These are phyloP conservation scores for Drosophila punjabiensis DNA, from an alignment of 1,140 invertebrate species.

Conservation along the genomic window DNA sequence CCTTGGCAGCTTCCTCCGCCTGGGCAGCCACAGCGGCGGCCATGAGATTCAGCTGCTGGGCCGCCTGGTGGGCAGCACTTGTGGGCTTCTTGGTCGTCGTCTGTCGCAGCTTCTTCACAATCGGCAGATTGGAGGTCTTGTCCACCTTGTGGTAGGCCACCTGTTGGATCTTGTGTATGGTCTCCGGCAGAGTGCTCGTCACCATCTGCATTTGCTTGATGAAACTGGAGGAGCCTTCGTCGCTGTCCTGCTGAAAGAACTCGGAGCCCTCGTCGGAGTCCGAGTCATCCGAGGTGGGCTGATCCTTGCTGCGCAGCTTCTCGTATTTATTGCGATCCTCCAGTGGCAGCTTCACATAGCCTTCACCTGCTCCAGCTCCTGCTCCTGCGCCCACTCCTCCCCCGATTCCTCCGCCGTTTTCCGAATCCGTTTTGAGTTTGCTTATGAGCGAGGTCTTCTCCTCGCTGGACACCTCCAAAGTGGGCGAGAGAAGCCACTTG, in stretches of 20 bases:
- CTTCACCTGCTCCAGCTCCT: slow-evolving; percentile 11
- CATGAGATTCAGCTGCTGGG: slow-evolving; percentile 76
- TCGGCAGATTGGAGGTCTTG: slow-evolving; percentile 82
- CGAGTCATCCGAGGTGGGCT: slow-evolving; percentile 88
- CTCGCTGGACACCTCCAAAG: slow-evolving; percentile 77
- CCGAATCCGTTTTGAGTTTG: slow-evolving; percentile 76
- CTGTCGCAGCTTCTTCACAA: slow-evolving; percentile 84
- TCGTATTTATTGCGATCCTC: slow-evolving; percentile 93
- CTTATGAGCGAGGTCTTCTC: slow-evolving; percentile 82
- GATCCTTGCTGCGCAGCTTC: slow-evolving; percentile 89
- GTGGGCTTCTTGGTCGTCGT: slow-evolving; percentile 85
- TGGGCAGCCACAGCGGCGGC: slow-evolving; percentile 70
- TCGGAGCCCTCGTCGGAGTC: slow-evolving; percentile 75
- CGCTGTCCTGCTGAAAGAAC: slow-evolving; percentile 75
- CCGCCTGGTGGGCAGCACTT: slow-evolving; percentile 77
- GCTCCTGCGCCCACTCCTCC: slow-evolving; percentile 5
- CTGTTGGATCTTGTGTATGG: slow-evolving; percentile 84
- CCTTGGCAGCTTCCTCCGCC: slow-evolving; percentile 58
- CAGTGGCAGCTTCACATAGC: slow-evolving; percentile 88
- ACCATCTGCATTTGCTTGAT: slow-evolving; percentile 87
- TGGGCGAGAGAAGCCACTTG: slow-evolving; percentile 83
- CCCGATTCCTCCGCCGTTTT: slow-evolving; percentile 37
- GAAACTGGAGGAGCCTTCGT: slow-evolving; percentile 54
- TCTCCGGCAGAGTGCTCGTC: slow-evolving; percentile 86
- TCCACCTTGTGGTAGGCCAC: slow-evolving; percentile 86